Percentiles rank a stretch among this genome's conserved stretches.
Conservation (phyloP, 2,113 vertebrate genomes). For the Drymodes brunneopygia region DNA sequence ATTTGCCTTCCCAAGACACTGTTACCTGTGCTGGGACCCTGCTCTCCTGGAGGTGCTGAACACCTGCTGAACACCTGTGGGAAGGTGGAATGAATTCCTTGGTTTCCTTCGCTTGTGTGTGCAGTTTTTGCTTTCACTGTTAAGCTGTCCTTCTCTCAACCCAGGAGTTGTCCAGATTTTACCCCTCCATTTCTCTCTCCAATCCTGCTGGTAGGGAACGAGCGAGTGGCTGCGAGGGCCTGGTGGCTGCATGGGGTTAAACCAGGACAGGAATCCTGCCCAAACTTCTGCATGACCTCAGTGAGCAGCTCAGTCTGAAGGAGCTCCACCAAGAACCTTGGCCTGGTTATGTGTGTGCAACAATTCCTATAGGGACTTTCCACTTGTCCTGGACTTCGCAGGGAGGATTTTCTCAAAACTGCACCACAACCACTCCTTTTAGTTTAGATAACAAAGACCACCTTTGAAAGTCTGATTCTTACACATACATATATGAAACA, state of each 20-base stretch:
- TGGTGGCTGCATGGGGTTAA: background rate
- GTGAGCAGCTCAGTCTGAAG: accelerated
- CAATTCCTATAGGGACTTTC: background rate
- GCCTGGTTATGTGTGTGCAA: accelerated
- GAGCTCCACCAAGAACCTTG: accelerated
- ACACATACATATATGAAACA: background rate
- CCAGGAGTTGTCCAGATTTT: background rate
- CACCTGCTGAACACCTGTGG: background rate
- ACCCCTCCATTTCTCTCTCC: too few species aligned
- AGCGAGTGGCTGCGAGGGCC: accelerated
- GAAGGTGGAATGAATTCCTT: background rate
- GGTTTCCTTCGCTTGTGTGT: background rate
- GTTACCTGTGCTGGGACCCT: background rate
- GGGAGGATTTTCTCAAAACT: background rate
- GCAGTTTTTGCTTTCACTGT: background rate
- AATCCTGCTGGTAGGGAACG: accelerated
- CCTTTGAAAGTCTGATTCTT: background rate
- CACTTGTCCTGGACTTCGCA: background rate
- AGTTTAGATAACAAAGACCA: background rate
- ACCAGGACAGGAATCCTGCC: background rate
- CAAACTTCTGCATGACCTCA: background rate
- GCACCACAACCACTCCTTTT: background rate
- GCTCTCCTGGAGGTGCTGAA: background rate
- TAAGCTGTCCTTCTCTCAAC: background rate
- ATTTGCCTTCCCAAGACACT: background rate